Evolutionary conservation across 2,113 vertebrate species (phyloP), one percentile per base, ranked within the genome.

Genomic region (Pardalotus punctatus): DNA sequence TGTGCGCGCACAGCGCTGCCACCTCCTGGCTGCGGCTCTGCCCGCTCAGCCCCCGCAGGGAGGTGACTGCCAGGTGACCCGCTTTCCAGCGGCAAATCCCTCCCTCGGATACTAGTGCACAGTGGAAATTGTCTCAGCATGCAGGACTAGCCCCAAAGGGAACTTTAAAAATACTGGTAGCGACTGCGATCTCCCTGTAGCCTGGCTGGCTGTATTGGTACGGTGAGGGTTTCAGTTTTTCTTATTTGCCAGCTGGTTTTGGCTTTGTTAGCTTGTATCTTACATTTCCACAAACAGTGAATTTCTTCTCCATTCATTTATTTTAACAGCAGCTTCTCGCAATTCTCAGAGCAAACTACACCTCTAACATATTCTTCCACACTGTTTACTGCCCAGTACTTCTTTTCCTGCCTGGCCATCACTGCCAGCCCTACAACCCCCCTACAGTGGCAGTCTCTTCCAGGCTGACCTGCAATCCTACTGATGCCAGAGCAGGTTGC

Each of bases 361-460:
- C 27, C 12, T 65, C 42, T 24, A 35, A 53, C 3, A 12, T 10
- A 27, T 1, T 36, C 22, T 82, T 79, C 70, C 35, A 7, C 5
- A 3, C 10, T 42, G 21, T 47, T 89, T 87, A 31, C 65, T 78
- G 35, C 40, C 40, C 61, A 5, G 12, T 33, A 45, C 19, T 72
- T 47, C 7, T 40, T 80, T 45, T 77, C 47, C 33, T 18, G 27
- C 21, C 22, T 33, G 11, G 20, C 35, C 31, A 4, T 72, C 80
- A 29, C 17, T 56, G 35, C 36, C 66, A 71, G 27, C 19, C 54
- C 53, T 35, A 31, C 24, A 48, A 33, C 4, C 21, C 16, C 15
- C 7, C n/a, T 62, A 6, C 2, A 48, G 27, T 1, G 3, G 0
- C 36, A 53, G 25, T 10, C 0, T 0, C 25, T 27, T 48, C 78